Evolutionary conservation across 2,797 vertebrate genomes (phyloP).

Genomic region (Propithecus perrieri): DNA sequence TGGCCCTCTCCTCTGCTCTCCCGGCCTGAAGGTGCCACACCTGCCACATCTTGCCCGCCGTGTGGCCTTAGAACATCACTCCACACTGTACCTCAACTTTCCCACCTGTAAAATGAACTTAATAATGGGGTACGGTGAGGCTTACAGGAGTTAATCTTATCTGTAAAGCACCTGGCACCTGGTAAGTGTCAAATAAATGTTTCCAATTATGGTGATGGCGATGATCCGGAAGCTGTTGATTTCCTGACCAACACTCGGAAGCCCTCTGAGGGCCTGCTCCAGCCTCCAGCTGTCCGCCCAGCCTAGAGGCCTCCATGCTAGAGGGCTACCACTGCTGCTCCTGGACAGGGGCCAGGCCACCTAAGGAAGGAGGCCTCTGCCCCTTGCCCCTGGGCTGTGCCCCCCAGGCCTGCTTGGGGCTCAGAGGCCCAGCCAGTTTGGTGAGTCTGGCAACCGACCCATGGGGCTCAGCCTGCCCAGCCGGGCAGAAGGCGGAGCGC

Average conservation of each 20-base stretch:
- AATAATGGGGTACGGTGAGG: background rate
- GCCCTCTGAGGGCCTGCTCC: background rate
- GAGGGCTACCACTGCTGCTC: background rate
- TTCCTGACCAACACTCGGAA: background rate
- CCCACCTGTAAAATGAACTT: conserved; percentile 20
- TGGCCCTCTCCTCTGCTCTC: background rate
- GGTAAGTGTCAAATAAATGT: background rate
- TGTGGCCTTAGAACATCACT: background rate
- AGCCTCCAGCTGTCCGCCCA: background rate
- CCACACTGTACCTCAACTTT: background rate
- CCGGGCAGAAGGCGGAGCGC: background rate
- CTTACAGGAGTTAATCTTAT: background rate
- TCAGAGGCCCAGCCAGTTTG: background rate
- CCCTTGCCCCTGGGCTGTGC: background rate
- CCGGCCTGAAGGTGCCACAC: background rate
- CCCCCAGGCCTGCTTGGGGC: background rate
- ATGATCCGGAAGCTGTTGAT: background rate
- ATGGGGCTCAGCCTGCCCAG: background rate
- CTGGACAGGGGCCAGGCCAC: background rate
- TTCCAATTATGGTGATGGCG: background rate
- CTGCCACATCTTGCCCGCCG: background rate
- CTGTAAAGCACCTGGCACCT: background rate
- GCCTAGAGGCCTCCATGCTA: background rate
- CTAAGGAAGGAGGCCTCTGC: background rate
- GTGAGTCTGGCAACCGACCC: background rate